Base-by-base conservation (phyloP, 1,140 invertebrate species). In the Drosophila lowei region DNA sequence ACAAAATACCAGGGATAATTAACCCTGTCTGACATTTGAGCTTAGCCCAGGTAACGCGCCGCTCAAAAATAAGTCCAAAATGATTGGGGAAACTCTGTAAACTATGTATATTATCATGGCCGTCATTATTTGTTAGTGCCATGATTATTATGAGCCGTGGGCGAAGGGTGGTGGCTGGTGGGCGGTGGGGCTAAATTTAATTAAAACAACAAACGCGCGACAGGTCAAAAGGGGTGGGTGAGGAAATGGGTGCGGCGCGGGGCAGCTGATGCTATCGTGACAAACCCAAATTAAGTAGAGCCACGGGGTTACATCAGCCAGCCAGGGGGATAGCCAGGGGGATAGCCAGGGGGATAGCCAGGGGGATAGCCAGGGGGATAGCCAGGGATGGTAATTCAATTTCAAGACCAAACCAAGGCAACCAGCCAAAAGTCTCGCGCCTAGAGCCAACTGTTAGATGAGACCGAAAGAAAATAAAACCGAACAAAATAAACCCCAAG, bases 271-370 rank as follows among this genome's bases (percentile, higher is more conserved):
- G 64, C 59, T 89, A 83, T 83, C 83, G 83, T 88, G 83, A 88
- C 83, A 88, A 88, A 67, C 79, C 75, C 79, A 88, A 88, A 88
- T 89, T 79, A 88, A 89, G 75, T 59, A 55, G 54, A 71, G n/a
- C 62, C 34, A 47, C 59, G 61, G 70, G 81, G 64, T 85, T 85
- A 85, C 81, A 85, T 85, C 81, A 85, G 63, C 57, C 62, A 52
- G 18, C 34, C 11, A 28, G 23, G 6, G 25, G 41, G 30, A 44
- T 57, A 34, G n/a, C 30, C 34, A 18, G 13, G 44, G 34, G 34
- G 9, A 6, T 23, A 25, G 46, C 23, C 9, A 55, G 61, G 63
- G 47, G n/a, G n/a, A n/a, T n/a, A 52, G 18, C 34, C 11, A 28
- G 23, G 6, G 25, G 41, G 30, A 44, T 57, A 34, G n/a, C 30